phyloP scores from a whole-genome alignment of 2,888 invertebrate genomes.

The Synanthedon tipuliformis region DNA sequence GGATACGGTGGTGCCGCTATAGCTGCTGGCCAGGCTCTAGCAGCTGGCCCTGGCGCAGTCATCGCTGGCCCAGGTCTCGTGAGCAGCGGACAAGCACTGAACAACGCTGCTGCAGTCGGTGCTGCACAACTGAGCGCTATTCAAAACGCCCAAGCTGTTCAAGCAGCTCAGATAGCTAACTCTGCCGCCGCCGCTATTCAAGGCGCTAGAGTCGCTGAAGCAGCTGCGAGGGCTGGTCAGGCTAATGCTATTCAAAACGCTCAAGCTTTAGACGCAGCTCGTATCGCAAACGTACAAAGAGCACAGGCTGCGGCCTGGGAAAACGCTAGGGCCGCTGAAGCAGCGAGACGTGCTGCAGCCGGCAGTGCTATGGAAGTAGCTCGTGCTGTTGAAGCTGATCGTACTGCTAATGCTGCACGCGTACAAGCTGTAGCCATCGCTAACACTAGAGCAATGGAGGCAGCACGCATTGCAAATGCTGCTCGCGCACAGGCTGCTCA shows the following conservation, averaged over 20 bases:
- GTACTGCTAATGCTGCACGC: slow-evolving; percentile 53
- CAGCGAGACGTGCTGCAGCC: slow-evolving; percentile 48
- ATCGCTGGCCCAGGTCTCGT: slow-evolving; percentile 5
- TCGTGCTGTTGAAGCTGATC: slow-evolving; percentile 42
- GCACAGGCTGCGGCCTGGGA: slow-evolving; percentile 60
- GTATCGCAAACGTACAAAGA: slow-evolving; percentile 51
- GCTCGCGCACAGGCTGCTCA: slow-evolving; percentile 42
- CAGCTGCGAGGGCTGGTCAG: slow-evolving; percentile 51
- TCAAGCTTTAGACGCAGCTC: slow-evolving; percentile 52
- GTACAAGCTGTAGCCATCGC: slow-evolving; percentile 55
- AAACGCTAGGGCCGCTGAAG: slow-evolving; percentile 53
- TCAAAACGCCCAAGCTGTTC: slow-evolving; percentile 58
- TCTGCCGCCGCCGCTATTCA: slow-evolving; percentile 58
- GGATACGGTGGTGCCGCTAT: slow-evolving; percentile 10
- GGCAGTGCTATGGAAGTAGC: slow-evolving; percentile 36
- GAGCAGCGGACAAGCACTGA: slow-evolving; percentile 41
- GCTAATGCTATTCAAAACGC: slow-evolving; percentile 55
- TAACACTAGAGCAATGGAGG: slow-evolving; percentile 54
- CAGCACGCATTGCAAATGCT: slow-evolving; percentile 52
- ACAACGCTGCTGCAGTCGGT: slow-evolving; percentile 51
- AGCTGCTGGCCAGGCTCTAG: slow-evolving; percentile 15
- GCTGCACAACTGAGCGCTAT: slow-evolving; percentile 59
- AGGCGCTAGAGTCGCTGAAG: slow-evolving; percentile 52
- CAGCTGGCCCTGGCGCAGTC: not conserved
- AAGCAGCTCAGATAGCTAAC: slow-evolving; percentile 52